A percentile compares a stretch with the other conserved stretches of the same genome.
These are phyloP conservation scores for Batillaria attramentaria DNA, from an alignment of 1,140 invertebrate genomes.

Conservation along the genomic window DNA sequence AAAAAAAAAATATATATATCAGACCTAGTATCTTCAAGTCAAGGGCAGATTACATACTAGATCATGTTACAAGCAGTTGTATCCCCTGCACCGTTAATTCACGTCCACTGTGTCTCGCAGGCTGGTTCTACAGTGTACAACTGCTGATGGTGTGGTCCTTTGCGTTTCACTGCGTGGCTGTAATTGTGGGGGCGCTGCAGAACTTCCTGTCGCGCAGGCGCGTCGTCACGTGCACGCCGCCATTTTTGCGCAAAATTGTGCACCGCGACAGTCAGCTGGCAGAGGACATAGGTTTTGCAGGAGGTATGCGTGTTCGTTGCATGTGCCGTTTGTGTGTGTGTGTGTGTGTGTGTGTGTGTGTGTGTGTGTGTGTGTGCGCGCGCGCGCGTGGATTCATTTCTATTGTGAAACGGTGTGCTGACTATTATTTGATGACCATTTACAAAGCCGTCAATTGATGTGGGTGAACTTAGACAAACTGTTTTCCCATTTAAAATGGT, in stretches of 20 bases:
- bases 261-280: slow-evolving; percentile 17
- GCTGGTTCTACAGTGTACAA: background rate
- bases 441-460: background rate
- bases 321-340: background rate
- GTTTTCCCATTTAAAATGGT: background rate
- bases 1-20: background rate
- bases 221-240: background rate
- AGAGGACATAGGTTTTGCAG: slow-evolving; percentile 26
- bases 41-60: background rate
- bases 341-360: background rate
- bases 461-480: background rate
- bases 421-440: background rate
- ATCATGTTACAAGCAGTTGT: background rate
- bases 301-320: background rate
- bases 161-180: slow-evolving; percentile 6
- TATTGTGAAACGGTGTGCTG: background rate
- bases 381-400: background rate
- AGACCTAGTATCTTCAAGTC: background rate
- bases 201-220: slow-evolving; percentile 22
- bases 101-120: background rate
- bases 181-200: slow-evolving; percentile 4
- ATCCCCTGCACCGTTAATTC: background rate
- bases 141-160: slow-evolving; percentile 3
- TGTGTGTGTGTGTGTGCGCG: background rate
- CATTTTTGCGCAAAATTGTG: background rate